Conservation (phyloP, 2,113 vertebrate species). For the Plotosus lineatus region DNA sequence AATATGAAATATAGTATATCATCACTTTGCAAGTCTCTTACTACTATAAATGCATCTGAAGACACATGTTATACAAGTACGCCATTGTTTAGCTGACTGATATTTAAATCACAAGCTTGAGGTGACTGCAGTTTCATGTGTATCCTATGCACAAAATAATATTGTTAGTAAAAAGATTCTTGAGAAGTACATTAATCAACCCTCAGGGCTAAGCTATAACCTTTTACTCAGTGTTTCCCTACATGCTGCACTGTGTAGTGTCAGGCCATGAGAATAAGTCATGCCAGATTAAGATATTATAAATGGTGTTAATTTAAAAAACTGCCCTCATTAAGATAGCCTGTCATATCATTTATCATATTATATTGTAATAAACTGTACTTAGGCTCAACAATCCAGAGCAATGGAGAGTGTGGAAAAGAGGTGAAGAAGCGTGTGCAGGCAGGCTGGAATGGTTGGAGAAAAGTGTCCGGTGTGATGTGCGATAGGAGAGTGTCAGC, state of each 20-base stretch:
- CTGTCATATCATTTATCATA: neutral
- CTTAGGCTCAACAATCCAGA: no score
- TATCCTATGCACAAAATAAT: neutral
- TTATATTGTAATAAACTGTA: neutral
- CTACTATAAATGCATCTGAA: neutral
- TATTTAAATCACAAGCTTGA: neutral
- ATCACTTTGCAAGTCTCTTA: neutral
- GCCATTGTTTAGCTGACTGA: neutral
- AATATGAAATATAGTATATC: neutral
- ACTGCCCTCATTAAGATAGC: neutral
- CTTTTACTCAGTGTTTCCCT: constrained; percentile 17
- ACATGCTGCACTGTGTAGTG: neutral
- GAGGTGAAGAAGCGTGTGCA: no score
- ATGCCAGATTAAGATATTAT: neutral
- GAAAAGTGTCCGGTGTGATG: no score
- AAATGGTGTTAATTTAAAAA: neutral
- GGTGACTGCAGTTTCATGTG: neutral
- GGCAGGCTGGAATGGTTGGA: no score
- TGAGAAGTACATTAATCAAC: neutral
- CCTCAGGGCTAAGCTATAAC: constrained; percentile 14
- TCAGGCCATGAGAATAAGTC: constrained; percentile 25
- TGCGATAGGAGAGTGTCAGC: no score
- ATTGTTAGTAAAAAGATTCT: neutral
- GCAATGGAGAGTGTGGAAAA: no score
- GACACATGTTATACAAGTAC: neutral